Percentiles rank a stretch among this genome's conserved stretches.
phyloP scores from a whole-genome alignment of 2,113 vertebrate species.

The Gallinago jamesoni region DNA sequence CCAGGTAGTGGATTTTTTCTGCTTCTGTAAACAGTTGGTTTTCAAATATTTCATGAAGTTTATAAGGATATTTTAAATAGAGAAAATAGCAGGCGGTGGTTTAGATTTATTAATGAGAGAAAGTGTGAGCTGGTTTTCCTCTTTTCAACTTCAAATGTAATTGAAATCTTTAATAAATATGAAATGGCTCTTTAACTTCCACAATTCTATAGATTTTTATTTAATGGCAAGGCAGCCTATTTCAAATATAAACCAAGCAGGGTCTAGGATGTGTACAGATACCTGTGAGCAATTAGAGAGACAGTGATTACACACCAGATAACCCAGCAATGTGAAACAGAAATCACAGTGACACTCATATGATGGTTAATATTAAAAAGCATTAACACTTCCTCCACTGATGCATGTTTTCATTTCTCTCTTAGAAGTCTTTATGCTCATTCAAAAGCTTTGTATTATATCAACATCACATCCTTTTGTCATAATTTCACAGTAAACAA shows the following conservation, averaged over 20 bases:
- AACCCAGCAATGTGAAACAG: background rate
- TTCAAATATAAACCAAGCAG: background rate
- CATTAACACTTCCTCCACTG: background rate
- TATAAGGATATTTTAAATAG: background rate
- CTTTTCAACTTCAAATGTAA: background rate
- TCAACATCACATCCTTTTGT: background rate
- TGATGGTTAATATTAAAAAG: background rate
- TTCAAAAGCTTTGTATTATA: background rate
- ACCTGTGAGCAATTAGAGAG: background rate
- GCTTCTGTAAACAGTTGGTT: background rate
- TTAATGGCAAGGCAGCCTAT: background rate
- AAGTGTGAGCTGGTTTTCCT: background rate
- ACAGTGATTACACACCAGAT: background rate
- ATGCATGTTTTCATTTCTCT: background rate
- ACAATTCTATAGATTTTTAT: background rate
- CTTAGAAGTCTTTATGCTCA: background rate
- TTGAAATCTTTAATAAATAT: background rate
- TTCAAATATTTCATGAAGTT: background rate
- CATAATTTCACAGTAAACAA: background rate
- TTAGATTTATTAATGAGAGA: background rate
- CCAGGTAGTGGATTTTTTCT: background rate
- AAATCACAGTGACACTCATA: background rate
- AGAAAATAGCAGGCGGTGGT: fast-evolving
- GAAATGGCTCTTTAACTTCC: background rate
- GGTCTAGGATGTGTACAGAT: background rate